Percentiles rank a stretch among this genome's conserved stretches.
Evolutionary conservation across 2,888 invertebrate genomes (phyloP).

Genomic region (Pachydiplax longipennis): DNA sequence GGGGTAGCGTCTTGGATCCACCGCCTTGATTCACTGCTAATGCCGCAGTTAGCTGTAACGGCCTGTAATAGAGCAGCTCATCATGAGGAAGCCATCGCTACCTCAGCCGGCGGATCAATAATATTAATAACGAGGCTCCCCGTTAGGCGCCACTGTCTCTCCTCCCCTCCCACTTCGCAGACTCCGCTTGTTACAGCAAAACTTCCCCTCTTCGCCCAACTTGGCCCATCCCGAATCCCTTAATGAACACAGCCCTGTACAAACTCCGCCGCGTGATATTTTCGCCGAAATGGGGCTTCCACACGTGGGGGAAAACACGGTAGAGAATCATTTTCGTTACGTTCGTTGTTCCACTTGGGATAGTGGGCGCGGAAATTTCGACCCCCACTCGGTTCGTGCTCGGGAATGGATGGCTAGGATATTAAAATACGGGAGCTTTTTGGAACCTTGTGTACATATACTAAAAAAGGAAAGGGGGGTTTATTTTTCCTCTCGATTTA

Average conservation of each 20-base stretch:
- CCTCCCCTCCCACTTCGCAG: constrained; percentile 38
- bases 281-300: constrained; percentile 17
- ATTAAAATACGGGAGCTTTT: neutral
- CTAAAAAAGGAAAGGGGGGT: neutral
- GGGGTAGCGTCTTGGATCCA: neutral
- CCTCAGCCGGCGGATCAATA: constrained; percentile 47
- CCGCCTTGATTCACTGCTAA: constrained; percentile 40
- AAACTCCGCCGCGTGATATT: constrained; percentile 16
- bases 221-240: constrained; percentile 53
- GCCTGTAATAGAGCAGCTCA: constrained; percentile 8
- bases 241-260: constrained; percentile 36
- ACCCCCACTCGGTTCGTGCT: neutral
- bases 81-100: constrained; percentile 50
- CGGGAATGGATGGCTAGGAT: neutral
- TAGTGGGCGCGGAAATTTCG: neutral
- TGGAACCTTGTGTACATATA: neutral
- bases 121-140: constrained; percentile 45
- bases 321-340: neutral
- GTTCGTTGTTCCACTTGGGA: neutral
- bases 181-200: neutral
- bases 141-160: constrained; percentile 47
- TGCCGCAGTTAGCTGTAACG: constrained; percentile 19
- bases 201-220: constrained; percentile 50
- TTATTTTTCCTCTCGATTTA: neutral
- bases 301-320: neutral